Base-by-base conservation (phyloP, 1,140 invertebrate species). In the Camponotus vicinus region DNA sequence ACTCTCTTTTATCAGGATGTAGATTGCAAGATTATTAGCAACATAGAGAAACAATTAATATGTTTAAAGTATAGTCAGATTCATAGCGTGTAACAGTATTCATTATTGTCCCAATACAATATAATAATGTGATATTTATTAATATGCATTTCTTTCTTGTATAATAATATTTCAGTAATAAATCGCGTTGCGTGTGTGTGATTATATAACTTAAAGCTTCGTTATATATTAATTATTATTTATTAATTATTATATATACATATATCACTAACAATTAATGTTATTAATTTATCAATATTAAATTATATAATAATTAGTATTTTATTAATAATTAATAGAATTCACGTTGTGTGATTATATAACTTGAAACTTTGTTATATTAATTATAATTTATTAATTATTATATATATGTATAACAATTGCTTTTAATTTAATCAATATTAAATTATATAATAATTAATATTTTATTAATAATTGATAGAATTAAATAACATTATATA, bases 31-130 rank as follows among this genome's bases (percentile, higher is more conserved):
- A 71, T 88, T 32, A 85, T 85, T 7, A 84, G 61, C 21, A 89
- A 77, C 66, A 83, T 88, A 32, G 78, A 91, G 13, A 91, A 91
- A 67, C 78, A 88, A 85, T 78, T 90, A 11, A 59, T 89, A 27
- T 57, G 64, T 45, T 84, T 89, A 21, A 89, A 88, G 8, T 91
- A 88, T 18, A 85, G 61, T 8, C 52, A 45, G 27, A 80, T 13
- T 55, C 45, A 42, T 18, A 80, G 13, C 9, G 7, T 59, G 6
- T 69, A 80, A 70, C 21, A 59, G 32, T 59, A 70, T 42, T 18
- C 11, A 1, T 45, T 70, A 57, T 32, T 27, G 2, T 80, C 18
- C 21, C 40, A 27, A 59, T 59, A 8, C 1, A 59, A 52, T 27
- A 13, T 18, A 52, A 1, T 8, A 78, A 18, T 57, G 9, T 57